phyloP scores from a whole-genome alignment of 1,140 invertebrate genomes.

The Sitobion miscanthi region DNA sequence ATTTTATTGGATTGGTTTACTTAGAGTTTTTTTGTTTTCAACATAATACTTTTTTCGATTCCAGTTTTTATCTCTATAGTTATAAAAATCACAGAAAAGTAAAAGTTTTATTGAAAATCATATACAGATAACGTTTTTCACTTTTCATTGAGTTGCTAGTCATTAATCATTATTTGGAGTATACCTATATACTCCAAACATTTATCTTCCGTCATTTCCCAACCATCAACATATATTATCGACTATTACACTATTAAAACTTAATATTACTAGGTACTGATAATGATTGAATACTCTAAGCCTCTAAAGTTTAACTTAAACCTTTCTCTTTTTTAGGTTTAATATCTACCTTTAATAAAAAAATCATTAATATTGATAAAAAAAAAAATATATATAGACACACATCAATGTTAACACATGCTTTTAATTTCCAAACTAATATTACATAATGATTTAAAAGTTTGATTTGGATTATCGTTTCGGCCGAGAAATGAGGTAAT shows the following conservation, averaged over 20 bases:
- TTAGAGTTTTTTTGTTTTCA: background rate
- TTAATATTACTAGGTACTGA: background rate
- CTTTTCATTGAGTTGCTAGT: background rate
- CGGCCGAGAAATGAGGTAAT: background rate
- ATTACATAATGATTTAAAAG: background rate
- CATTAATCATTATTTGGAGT: background rate
- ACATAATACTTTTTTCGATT: background rate
- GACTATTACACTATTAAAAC: background rate
- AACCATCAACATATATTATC: background rate
- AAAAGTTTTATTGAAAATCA: background rate
- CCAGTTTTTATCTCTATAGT: background rate
- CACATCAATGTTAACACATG: background rate
- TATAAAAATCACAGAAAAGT: background rate
- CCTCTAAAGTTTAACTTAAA: background rate
- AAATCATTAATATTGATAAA: background rate
- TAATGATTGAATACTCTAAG: background rate
- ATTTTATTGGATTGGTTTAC: background rate
- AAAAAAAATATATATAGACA: background rate
- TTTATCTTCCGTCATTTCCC: background rate
- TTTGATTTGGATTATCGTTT: background rate
- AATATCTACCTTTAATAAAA: background rate
- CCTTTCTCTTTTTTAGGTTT: background rate
- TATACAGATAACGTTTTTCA: background rate
- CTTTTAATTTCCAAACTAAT: background rate
- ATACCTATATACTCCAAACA: background rate